phyloP scores from a whole-genome alignment of 64 coral and sea anemone genomes.

The Stichodactyla helianthus region DNA sequence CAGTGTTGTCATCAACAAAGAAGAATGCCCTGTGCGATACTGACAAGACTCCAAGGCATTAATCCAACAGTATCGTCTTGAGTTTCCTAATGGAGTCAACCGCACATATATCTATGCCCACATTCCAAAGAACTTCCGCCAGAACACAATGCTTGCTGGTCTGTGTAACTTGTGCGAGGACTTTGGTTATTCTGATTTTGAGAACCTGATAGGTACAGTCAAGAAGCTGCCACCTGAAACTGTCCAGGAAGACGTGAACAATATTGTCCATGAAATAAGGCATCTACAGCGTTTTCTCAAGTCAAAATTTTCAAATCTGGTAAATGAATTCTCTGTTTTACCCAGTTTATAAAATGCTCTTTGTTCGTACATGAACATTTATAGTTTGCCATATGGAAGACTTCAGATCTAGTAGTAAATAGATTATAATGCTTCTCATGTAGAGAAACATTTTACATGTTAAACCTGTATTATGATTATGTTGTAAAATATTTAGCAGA shows the following conservation, averaged over 20 bases:
- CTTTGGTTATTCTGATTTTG: conserved; percentile 36
- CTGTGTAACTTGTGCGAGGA: conserved; percentile 43
- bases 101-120: conserved; percentile 44
- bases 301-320: conserved; percentile 41
- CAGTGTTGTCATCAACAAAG: conserved; percentile 39
- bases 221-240: conserved; percentile 2
- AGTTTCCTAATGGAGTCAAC: conserved; percentile 41
- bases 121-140: conserved; percentile 43
- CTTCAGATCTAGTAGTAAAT: too few species aligned
- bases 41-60: conserved; percentile 44
- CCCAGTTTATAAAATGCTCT: too few species aligned
- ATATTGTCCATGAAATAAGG: not conserved
- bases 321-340: not conserved
- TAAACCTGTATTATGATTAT: too few species aligned
- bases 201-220: conserved; percentile 21
- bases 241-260: conserved; percentile 6
- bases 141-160: conserved; percentile 48
- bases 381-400: too few species aligned
- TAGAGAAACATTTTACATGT: too few species aligned
- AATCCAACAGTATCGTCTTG: conserved; percentile 17
- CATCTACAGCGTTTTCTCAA: conserved; percentile 42
- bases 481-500: too few species aligned
- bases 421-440: too few species aligned
- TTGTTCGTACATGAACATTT: too few species aligned
- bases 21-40: conserved; percentile 37